phyloP scores from a whole-genome alignment of 92 coral and sea anemone genomes.

The Heteractis magnifica region DNA sequence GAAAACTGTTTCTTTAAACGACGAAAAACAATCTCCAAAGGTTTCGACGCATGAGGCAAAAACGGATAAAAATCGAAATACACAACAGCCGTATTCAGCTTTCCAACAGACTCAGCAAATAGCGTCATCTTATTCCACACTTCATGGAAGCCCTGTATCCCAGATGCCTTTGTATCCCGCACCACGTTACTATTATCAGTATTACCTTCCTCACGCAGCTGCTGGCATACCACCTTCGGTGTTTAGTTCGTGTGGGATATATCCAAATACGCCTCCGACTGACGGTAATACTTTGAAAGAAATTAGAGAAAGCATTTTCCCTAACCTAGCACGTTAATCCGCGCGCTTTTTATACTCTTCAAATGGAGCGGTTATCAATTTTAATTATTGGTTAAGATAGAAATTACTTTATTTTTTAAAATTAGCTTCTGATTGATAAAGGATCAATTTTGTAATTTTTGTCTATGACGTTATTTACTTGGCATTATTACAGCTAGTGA shows the following conservation, averaged over 20 bases:
- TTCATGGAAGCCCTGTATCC: conserved; percentile 19
- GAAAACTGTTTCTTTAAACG: background rate
- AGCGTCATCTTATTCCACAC: background rate
- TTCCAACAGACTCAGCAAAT: conserved; percentile 20
- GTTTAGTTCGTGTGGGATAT: conserved; percentile 43
- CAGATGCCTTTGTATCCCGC: conserved; percentile 58
- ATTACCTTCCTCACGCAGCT: conserved; percentile 37
- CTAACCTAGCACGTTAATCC: background rate
- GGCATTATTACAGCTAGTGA: background rate
- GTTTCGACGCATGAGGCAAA: background rate
- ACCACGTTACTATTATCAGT: conserved; percentile 61
- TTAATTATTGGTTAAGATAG: background rate
- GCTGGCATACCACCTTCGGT: background rate
- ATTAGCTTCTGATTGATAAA: conserved; percentile 26
- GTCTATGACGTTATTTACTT: background rate
- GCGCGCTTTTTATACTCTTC: background rate
- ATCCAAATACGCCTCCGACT: conserved; percentile 33
- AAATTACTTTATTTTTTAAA: conserved; percentile 4
- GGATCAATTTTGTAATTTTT: background rate
- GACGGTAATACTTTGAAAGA: conserved; percentile 37
- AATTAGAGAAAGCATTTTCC: background rate
- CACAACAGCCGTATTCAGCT: conserved; percentile 12
- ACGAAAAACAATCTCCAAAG: background rate
- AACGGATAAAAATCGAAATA: conserved; percentile 12
- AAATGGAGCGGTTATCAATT: background rate